phyloP scores from a whole-genome alignment of 2,888 invertebrate species.

The Melieria picta region DNA sequence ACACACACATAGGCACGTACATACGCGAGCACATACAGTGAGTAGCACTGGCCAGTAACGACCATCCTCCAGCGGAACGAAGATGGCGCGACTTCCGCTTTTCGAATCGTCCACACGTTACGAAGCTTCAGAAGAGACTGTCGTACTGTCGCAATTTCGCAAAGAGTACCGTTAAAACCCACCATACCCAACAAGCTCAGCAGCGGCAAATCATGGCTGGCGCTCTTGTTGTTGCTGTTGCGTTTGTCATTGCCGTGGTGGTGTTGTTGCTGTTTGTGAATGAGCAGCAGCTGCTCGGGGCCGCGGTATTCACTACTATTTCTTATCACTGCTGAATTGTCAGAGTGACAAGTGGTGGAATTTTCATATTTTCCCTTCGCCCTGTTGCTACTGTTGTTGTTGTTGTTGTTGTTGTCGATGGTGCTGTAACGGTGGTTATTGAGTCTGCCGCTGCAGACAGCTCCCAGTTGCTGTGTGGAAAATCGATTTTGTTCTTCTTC shows the following conservation, averaged over 20 bases:
- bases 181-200: conserved; percentile 30
- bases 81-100: conserved; percentile 15
- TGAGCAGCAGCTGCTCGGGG: not conserved
- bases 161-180: conserved; percentile 17
- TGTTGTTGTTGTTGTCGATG: not conserved
- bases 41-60: conserved; percentile 5
- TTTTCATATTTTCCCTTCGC: conserved; percentile 25
- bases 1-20: not conserved
- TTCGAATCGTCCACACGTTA: conserved; percentile 22
- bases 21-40: not conserved
- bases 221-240: conserved; percentile 2
- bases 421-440: not conserved
- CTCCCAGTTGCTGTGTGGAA: no score
- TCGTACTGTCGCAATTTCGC: not conserved
- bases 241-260: conserved; percentile 3
- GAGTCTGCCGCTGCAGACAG: no score
- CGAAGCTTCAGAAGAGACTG: conserved; percentile 26
- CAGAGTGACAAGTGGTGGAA: conserved; percentile 33
- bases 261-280: not conserved
- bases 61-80: conserved; percentile 16
- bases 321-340: conserved; percentile 32
- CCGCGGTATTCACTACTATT: conserved; percentile 10
- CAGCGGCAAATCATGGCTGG: conserved; percentile 18
- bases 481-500: no score
- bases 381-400: not conserved